A percentile compares a stretch with the other conserved stretches of the same genome.
These are phyloP conservation scores for Trichechus manatus DNA, from an alignment of 2,113 vertebrate species.

Conservation along the genomic window DNA sequence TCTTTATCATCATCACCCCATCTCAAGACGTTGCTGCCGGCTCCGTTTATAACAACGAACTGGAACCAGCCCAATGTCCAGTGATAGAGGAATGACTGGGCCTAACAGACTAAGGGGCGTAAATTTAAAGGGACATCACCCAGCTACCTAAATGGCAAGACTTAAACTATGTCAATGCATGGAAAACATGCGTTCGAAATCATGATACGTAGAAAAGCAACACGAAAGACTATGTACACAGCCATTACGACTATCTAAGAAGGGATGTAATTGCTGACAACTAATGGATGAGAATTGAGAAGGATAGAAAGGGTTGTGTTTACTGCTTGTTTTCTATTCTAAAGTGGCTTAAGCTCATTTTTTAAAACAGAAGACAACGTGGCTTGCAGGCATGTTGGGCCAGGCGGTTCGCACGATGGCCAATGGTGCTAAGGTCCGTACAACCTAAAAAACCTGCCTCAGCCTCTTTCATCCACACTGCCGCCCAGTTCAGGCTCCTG, in stretches of 20 bases:
- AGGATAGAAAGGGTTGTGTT: neutral
- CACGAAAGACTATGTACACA: neutral
- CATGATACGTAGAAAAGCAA: neutral
- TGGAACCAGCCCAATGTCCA: slow-evolving; percentile 47
- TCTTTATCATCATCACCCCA: slow-evolving; percentile 17
- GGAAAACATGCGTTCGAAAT: neutral
- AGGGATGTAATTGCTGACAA: slow-evolving; percentile 36
- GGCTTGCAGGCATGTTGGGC: neutral
- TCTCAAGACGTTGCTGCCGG: neutral
- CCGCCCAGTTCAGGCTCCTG: accelerated
- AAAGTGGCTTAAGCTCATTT: neutral
- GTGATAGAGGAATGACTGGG: neutral
- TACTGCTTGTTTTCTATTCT: slow-evolving; percentile 20
- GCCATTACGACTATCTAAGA: slow-evolving; percentile 7
- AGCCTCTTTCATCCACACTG: accelerated
- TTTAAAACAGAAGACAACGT: neutral
- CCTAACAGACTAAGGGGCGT: neutral
- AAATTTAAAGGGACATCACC: neutral
- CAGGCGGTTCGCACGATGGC: neutral
- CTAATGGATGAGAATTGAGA: neutral
- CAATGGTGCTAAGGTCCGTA: neutral
- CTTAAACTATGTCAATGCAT: neutral
- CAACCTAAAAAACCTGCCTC: neutral
- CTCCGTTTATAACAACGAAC: slow-evolving; percentile 3
- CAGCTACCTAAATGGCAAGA: neutral